phyloP scores from a whole-genome alignment of 2,888 invertebrate genomes.

The Chalcosyrphus nemorum region DNA sequence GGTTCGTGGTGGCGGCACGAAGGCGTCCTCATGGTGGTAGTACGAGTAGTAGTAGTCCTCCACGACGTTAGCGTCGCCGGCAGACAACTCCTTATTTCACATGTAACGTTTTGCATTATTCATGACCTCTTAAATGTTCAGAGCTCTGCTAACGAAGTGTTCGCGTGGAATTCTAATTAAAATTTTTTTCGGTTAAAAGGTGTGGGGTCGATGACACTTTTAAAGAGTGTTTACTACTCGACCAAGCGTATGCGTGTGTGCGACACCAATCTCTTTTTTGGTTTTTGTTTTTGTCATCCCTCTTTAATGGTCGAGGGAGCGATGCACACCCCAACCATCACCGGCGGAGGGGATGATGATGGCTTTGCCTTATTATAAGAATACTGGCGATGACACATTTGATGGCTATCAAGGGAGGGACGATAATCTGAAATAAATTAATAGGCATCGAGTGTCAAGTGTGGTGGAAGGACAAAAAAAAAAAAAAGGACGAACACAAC shows the following conservation, averaged over 20 bases:
- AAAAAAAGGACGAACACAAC: slow-evolving; percentile 10
- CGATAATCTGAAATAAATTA: slow-evolving; percentile 59
- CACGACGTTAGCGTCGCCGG: no score
- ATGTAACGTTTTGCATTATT: slow-evolving; percentile 64
- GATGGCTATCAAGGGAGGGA: slow-evolving; percentile 32
- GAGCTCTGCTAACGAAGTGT: slow-evolving; percentile 62
- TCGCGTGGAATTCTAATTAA: slow-evolving; percentile 68
- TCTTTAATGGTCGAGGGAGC: background rate
- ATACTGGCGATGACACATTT: slow-evolving; percentile 54
- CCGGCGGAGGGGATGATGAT: no score
- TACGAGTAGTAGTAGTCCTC: background rate
- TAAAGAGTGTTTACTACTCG: slow-evolving; percentile 46
- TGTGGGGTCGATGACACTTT: slow-evolving; percentile 53
- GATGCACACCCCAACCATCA: slow-evolving; percentile 9
- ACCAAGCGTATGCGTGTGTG: slow-evolving; percentile 1
- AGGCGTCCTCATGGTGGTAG: background rate
- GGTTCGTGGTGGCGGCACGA: background rate
- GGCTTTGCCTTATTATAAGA: slow-evolving; percentile 14
- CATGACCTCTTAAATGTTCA: slow-evolving; percentile 56
- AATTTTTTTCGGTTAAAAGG: slow-evolving; percentile 47
- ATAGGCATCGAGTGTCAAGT: slow-evolving; percentile 43
- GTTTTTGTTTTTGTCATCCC: no score
- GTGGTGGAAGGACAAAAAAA: background rate
- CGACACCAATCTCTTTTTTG: background rate
- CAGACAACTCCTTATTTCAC: slow-evolving; percentile 29